Evolutionary conservation across 2,797 vertebrate genomes (phyloP).

Genomic region (Morelia viridis): DNA sequence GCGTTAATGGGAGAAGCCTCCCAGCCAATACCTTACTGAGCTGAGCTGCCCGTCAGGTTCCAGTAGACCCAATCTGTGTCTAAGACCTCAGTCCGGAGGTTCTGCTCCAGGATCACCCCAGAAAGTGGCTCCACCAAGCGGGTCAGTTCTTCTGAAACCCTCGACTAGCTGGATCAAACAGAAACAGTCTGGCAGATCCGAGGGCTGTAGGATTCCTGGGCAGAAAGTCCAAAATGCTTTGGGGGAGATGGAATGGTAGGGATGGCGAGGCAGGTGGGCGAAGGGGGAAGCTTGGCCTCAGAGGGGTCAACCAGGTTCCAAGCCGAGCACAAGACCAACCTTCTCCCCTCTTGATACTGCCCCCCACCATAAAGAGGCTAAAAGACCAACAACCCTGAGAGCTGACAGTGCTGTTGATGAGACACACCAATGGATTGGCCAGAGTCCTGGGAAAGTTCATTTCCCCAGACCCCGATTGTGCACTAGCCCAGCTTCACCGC

Average conservation of each 20-base stretch:
- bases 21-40: not conserved
- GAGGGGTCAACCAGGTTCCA: not conserved
- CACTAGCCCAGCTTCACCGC: not conserved
- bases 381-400: not conserved
- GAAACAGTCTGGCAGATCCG: not conserved
- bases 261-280: not conserved
- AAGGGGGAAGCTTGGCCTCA: not conserved
- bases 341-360: not conserved
- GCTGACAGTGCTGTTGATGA: not conserved
- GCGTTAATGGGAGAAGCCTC: not conserved
- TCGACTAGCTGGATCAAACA: not conserved
- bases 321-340: too few relatives aligned
- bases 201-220: not conserved
- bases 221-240: not conserved
- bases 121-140: not conserved
- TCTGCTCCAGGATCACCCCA: too few relatives aligned
- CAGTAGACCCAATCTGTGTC: too few relatives aligned
- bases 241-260: not conserved
- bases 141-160: not conserved
- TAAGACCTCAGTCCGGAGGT: too few relatives aligned
- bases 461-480: not conserved
- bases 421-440: too few relatives aligned
- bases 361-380: not conserved
- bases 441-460: not conserved
- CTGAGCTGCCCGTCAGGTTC: not conserved